These are phyloP conservation scores for Oreamnos americanus DNA, from an alignment of 2,113 vertebrate species.

Conservation along the genomic window DNA sequence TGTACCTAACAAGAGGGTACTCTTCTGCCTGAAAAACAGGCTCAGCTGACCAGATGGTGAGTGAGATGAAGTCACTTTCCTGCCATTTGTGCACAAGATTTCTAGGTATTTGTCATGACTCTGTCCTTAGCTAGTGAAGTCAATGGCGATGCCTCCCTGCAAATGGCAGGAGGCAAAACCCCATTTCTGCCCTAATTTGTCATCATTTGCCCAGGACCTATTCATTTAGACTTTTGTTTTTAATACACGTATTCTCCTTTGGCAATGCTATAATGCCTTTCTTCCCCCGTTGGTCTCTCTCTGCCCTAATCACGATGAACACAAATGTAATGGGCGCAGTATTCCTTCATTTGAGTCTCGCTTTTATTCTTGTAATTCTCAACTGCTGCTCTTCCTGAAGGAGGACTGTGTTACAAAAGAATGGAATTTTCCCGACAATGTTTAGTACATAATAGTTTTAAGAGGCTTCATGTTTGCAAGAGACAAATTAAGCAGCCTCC, in stretches of 20 bases:
- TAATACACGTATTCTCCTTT: slow-evolving; percentile 31
- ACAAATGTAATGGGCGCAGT: background rate
- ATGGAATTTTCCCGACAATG: slow-evolving; percentile 30
- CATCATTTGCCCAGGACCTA: background rate
- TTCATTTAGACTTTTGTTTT: slow-evolving; percentile 62
- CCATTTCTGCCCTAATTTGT: background rate
- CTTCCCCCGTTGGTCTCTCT: background rate
- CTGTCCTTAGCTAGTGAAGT: background rate
- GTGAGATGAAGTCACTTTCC: slow-evolving; percentile 36
- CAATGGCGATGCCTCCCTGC: background rate
- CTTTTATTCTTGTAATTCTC: slow-evolving; percentile 47
- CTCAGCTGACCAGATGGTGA: slow-evolving; percentile 43
- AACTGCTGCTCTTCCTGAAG: slow-evolving; percentile 46
- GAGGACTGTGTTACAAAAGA: slow-evolving; percentile 42
- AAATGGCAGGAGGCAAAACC: slow-evolving; percentile 1
- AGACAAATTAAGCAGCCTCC: slow-evolving; percentile 58
- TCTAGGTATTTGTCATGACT: slow-evolving; percentile 40
- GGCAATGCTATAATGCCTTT: background rate
- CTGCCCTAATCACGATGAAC: background rate
- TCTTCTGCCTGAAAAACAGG: slow-evolving; percentile 35
- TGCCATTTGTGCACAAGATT: slow-evolving; percentile 20
- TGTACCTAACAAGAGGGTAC: slow-evolving; percentile 13
- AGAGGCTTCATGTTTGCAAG: slow-evolving; percentile 64
- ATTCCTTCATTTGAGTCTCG: slow-evolving; percentile 52
- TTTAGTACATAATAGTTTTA: slow-evolving; percentile 51